Base-by-base conservation (phyloP, 1,140 invertebrate species). In the Microplitis demolitor region DNA sequence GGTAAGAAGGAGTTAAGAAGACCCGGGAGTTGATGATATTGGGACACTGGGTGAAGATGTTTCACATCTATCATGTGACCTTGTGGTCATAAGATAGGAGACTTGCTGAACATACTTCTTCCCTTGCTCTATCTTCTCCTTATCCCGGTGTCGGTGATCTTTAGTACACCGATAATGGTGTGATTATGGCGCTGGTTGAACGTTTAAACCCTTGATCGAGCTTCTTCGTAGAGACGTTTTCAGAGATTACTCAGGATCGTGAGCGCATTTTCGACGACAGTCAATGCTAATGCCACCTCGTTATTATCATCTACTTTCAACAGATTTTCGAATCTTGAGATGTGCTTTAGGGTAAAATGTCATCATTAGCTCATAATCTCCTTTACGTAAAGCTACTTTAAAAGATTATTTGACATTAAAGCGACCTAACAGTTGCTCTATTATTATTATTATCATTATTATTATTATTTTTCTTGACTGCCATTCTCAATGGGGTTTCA, bases 151-250 rank as follows among this genome's bases (percentile, higher is more conserved):
- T 3, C 1, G 5, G 33, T 39, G 11, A 31, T 13, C 16, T 35
- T 31, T 60, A 51, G 4, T 50, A 51, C 3, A 35, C 50, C 53
- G 61, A 71, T 64, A 64, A 51, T 56, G 64, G 33, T 39, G 56
- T 31, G 56, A 58, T 58, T 58, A 58, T 33, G 61, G 3, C 33
- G 9, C 61, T 69, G 14, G 54, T 13, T 16, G 50, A 51, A 34
- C 45, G 69, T 61, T 71, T 56, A 71, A 51, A 9, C 5, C 11
- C 69, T 66, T 53, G 69, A 71, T 71, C 33, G 39, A 35, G 54
- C n/a, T 56, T 34, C 14, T 8, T 45, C 11, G 24, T 24, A 8
- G 4, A 66, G 39, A 51, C 39, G 45, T 24, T 39, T 37, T 16
- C 37, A 6, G 45, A 16, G 63, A 51, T 53, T 39, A n/a, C 33